Base-by-base conservation (phyloP, 2,888 invertebrate species). In the Heteropelma amictum region DNA sequence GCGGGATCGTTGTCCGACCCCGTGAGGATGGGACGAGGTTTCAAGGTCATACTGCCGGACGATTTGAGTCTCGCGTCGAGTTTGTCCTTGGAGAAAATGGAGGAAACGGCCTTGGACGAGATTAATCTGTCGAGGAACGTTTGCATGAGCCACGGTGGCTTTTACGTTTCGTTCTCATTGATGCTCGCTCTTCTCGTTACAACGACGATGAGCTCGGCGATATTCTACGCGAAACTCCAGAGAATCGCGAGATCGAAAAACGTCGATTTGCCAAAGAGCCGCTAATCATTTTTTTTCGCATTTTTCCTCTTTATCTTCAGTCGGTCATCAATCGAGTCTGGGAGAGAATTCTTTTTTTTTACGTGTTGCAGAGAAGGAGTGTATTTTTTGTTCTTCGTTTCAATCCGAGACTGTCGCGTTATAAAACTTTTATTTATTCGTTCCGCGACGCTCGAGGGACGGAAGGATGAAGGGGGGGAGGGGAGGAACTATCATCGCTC, bases 31-130 rank as follows among this genome's bases (percentile, higher is more conserved):
- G 92, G 92, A 14, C 93, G 93, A 84, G 92, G 92, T 49, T 90
- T 95, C 68, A 91, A 92, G 76, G 94, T 95, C 1, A 92, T 95
- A 23, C 91, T 94, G 80, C 93, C 93, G 1, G 94, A 94, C 81
- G 95, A 95, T 80, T 87, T 94, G 56, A 90, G 90, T 70, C 75
- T 83, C 19, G 85, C 84, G 0, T 83, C 86, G 19, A 84, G 74
- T 42, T 78, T 85, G 33, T 77, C 83, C 0, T 51, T 87, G 12
- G 84, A 86, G 3, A 85, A 82, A 4, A 72, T 85, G 33, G 86
- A 84, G 35, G 72, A 75, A 42, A 65, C 65, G 0, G 76, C 78
- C 0, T 38, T 77, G 42, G 58, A 74, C 8, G 79, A 80, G 51
- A 77, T 67, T 60, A 69, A 63, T 3, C 58, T 76, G n/a, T 58